Percentiles rank a stretch among this genome's conserved stretches.
These are phyloP conservation scores for Dolichallabes microphthalmus DNA, from an alignment of 2,113 vertebrate species.

Conservation along the genomic window DNA sequence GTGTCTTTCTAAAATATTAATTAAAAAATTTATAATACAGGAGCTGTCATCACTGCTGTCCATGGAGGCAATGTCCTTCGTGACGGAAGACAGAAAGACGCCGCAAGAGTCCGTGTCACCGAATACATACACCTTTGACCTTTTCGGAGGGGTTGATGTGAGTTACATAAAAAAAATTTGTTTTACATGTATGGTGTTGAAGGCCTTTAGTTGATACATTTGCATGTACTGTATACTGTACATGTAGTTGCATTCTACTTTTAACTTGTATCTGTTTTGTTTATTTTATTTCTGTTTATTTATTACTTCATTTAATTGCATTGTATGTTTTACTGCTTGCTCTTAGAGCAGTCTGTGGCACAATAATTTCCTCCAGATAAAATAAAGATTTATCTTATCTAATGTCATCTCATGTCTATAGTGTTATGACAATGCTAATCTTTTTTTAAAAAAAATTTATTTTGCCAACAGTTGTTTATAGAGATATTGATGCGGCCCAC, in stretches of 20 bases:
- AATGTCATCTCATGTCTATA: neutral
- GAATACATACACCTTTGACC: slow-evolving; percentile 95
- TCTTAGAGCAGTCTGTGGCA: too few relatives aligned
- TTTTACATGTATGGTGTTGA: neutral
- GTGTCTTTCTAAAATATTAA: neutral
- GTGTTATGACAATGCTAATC: neutral
- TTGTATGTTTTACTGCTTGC: too few relatives aligned
- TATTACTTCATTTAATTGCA: too few relatives aligned
- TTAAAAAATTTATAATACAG: slow-evolving; percentile 61
- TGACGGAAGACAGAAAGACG: slow-evolving; percentile 91
- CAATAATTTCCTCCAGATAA: too few relatives aligned
- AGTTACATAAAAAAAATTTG: slow-evolving; percentile 63
- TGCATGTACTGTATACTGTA: neutral
- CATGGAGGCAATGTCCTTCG: slow-evolving; percentile 97
- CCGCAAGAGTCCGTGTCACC: slow-evolving; percentile 92
- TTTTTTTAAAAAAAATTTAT: neutral
- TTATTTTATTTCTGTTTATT: too few relatives aligned
- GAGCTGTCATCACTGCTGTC: slow-evolving; percentile 94
- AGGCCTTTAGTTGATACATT: neutral
- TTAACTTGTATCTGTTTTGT: too few relatives aligned
- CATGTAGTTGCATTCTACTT: too few relatives aligned
- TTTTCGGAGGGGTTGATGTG: slow-evolving; percentile 97
- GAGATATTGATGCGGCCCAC: slow-evolving; percentile 98
- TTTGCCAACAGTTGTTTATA: slow-evolving; percentile 83
- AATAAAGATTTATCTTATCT: too few relatives aligned